These are phyloP conservation scores for Gallinago media DNA, from an alignment of 2,113 vertebrate genomes.

Conservation along the genomic window DNA sequence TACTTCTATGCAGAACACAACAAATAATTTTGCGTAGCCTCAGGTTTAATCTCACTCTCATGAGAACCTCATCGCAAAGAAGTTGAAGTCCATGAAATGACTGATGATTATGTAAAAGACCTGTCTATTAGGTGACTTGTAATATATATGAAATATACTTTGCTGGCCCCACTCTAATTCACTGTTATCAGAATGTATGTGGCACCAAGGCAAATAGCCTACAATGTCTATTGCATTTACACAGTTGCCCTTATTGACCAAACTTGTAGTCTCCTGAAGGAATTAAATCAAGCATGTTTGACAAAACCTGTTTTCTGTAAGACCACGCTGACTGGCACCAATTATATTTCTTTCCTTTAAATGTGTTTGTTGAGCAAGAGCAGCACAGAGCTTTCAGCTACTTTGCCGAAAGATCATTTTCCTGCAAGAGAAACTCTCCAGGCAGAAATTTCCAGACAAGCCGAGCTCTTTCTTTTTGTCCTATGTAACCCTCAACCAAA, in stretches of 20 bases:
- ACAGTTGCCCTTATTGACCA: not conserved
- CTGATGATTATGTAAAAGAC: not conserved
- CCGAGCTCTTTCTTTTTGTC: not conserved
- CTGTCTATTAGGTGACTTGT: not conserved
- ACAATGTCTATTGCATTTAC: not conserved
- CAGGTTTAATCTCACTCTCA: not conserved
- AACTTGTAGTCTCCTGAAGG: not conserved
- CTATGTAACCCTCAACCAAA: not conserved
- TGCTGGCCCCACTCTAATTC: not conserved
- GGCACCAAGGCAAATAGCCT: constrained; percentile 2
- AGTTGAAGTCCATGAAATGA: not conserved
- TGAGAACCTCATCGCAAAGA: not conserved
- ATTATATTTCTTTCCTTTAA: not conserved
- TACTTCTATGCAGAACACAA: not conserved
- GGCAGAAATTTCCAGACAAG: not conserved
- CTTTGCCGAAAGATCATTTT: not conserved
- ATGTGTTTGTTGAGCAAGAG: not conserved
- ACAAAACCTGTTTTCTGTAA: not conserved
- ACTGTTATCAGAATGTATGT: not conserved
- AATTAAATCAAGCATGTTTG: not conserved
- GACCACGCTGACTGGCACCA: not conserved
- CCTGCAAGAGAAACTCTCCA: not conserved
- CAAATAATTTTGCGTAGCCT: not conserved
- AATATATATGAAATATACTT: not conserved
- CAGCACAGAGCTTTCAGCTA: not conserved